Conservation (phyloP, 2,888 invertebrate species). For the Lasioglossum leucozonium region DNA sequence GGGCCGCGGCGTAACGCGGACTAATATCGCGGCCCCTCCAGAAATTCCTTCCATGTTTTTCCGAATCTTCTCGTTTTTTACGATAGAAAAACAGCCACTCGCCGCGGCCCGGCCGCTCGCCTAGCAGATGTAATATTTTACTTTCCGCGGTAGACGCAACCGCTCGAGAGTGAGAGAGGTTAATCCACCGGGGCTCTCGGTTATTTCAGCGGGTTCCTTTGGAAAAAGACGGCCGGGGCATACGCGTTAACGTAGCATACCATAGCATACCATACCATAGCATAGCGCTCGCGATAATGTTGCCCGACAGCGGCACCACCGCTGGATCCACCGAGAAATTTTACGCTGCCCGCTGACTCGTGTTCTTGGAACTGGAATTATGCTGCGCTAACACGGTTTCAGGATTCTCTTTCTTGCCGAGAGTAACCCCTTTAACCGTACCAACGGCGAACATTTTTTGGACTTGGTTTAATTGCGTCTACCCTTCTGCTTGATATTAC, state of each 20-base stretch:
- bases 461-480: neutral
- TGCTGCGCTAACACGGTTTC: slow-evolving; percentile 1
- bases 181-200: slow-evolving; percentile 57
- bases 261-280: slow-evolving; percentile 16
- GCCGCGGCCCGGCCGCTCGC: slow-evolving; percentile 11
- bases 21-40: slow-evolving; percentile 69
- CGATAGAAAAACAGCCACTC: slow-evolving; percentile 63
- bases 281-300: slow-evolving; percentile 14
- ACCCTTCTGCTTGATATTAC: neutral
- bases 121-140: slow-evolving; percentile 66
- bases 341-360: slow-evolving; percentile 9
- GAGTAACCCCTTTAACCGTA: slow-evolving; percentile 6
- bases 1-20: slow-evolving; percentile 67
- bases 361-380: slow-evolving; percentile 9
- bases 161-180: slow-evolving; percentile 49
- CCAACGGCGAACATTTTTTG: neutral
- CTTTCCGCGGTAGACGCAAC: slow-evolving; percentile 62
- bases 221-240: slow-evolving; percentile 36
- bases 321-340: slow-evolving; percentile 3
- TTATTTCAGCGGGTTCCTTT: slow-evolving; percentile 55
- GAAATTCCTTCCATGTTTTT: slow-evolving; percentile 71
- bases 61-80: slow-evolving; percentile 59
- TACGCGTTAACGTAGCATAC: neutral
- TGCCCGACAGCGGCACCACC: neutral
- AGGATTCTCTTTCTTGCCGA: neutral